Evolutionary conservation across 2,888 invertebrate species (phyloP).

Genomic region (Lasioglossum zephyrum): DNA sequence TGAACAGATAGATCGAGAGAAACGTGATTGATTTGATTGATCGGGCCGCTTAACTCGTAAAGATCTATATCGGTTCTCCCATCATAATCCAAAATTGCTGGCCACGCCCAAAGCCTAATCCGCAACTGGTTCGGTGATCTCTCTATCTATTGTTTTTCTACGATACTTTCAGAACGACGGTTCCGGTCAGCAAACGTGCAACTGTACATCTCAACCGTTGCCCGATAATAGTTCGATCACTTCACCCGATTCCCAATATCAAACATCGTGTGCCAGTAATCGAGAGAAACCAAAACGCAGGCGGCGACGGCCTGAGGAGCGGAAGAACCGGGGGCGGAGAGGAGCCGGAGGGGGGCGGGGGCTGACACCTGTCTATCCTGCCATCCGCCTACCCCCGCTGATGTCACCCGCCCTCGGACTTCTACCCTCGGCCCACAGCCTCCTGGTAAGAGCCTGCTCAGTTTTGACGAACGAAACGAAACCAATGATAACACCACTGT

Average conservation of each 20-base stretch:
- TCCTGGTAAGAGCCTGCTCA: slow-evolving; percentile 80
- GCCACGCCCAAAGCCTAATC: slow-evolving; percentile 17
- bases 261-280: slow-evolving; percentile 68
- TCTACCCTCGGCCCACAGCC: slow-evolving; percentile 84
- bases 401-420: slow-evolving; percentile 85
- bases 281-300: slow-evolving; percentile 82
- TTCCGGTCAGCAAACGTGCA: slow-evolving; percentile 79
- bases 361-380: slow-evolving; percentile 82
- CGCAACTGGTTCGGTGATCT: slow-evolving; percentile 30
- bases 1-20: neutral
- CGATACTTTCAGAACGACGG: slow-evolving; percentile 81
- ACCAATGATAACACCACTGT: slow-evolving; percentile 53
- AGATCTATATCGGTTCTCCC: neutral
- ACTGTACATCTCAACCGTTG: slow-evolving; percentile 79
- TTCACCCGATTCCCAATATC: slow-evolving; percentile 72
- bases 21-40: neutral
- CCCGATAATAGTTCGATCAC: slow-evolving; percentile 70
- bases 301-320: slow-evolving; percentile 83
- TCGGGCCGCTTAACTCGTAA: neutral
- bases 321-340: slow-evolving; percentile 83
- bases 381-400: slow-evolving; percentile 88
- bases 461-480: slow-evolving; percentile 43
- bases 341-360: slow-evolving; percentile 83
- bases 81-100: neutral
- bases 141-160: slow-evolving; percentile 68